A percentile compares a stretch with the other conserved stretches of the same genome.
These are phyloP conservation scores for Lophotriccus pileatus DNA, from an alignment of 2,797 vertebrate genomes.

Conservation along the genomic window DNA sequence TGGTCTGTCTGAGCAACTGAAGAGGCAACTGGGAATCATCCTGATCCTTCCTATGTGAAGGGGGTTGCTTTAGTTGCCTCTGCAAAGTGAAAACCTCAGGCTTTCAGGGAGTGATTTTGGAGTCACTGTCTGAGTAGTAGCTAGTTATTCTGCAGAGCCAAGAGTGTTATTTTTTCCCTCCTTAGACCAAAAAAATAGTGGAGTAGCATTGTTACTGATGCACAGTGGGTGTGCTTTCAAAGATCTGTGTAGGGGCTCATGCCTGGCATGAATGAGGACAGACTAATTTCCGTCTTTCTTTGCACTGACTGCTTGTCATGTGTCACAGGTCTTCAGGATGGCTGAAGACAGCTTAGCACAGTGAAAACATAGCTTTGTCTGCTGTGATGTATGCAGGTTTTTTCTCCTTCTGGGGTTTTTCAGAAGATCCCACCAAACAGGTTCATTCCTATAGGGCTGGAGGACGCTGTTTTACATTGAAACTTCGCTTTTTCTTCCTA, in stretches of 20 bases:
- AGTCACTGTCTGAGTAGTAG: background rate
- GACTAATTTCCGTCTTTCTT: background rate
- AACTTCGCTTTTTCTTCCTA: background rate
- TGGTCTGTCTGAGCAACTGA: background rate
- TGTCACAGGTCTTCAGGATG: background rate
- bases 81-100: background rate
- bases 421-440: background rate
- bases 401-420: background rate
- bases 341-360: background rate
- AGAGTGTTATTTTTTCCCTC: background rate
- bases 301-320: background rate
- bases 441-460: background rate
- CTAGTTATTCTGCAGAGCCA: background rate
- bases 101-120: background rate
- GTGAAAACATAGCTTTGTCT: background rate
- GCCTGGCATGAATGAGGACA: background rate
- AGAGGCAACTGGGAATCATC: fast-evolving
- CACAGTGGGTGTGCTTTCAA: background rate
- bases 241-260: background rate
- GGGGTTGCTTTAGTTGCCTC: background rate
- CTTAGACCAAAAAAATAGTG: background rate
- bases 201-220: background rate
- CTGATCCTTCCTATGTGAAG: background rate
- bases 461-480: background rate
- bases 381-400: background rate